Conservation (phyloP, 1,140 invertebrate genomes). For the Tetraneura akinire region DNA sequence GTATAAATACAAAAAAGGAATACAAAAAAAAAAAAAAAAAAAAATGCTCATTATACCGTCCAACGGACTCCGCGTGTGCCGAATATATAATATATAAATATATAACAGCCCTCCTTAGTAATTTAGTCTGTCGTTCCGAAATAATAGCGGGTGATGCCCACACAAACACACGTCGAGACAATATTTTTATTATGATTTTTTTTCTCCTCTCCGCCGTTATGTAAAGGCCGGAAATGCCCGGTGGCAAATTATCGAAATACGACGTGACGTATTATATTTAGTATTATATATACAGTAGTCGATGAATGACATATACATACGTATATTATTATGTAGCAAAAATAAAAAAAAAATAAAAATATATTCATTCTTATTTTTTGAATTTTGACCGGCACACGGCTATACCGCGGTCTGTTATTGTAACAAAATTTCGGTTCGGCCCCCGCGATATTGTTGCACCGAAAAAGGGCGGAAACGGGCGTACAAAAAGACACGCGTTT, state of each 20-base stretch:
- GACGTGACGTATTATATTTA: conserved; percentile 35
- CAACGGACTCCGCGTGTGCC: not conserved
- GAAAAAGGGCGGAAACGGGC: conserved; percentile 50
- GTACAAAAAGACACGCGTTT: conserved; percentile 40
- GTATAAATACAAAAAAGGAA: no score
- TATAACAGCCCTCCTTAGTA: not conserved
- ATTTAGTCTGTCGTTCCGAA: conserved; percentile 36
- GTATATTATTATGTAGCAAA: not conserved
- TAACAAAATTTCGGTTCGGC: conserved; percentile 50
- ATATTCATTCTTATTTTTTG: not conserved
- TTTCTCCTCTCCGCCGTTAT: not conserved
- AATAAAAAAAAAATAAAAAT: conserved; percentile 19
- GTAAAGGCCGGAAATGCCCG: conserved; percentile 50
- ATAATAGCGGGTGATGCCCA: conserved; percentile 39
- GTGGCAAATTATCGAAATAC: conserved; percentile 46
- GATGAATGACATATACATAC: conserved; percentile 21
- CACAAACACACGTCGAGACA: conserved; percentile 41
- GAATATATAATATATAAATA: not conserved
- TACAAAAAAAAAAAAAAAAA: not conserved
- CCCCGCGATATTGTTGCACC: conserved; percentile 47
- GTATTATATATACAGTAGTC: no score
- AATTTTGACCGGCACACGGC: conserved; percentile 39
- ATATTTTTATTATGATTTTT: conserved; percentile 6
- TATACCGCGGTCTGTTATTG: conserved; percentile 34
- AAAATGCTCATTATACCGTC: conserved; percentile 32